A percentile compares a stretch with the other conserved stretches of the same genome.
These are phyloP conservation scores for Sciurus carolinensis DNA, from an alignment of 2,797 vertebrate species.

Conservation along the genomic window DNA sequence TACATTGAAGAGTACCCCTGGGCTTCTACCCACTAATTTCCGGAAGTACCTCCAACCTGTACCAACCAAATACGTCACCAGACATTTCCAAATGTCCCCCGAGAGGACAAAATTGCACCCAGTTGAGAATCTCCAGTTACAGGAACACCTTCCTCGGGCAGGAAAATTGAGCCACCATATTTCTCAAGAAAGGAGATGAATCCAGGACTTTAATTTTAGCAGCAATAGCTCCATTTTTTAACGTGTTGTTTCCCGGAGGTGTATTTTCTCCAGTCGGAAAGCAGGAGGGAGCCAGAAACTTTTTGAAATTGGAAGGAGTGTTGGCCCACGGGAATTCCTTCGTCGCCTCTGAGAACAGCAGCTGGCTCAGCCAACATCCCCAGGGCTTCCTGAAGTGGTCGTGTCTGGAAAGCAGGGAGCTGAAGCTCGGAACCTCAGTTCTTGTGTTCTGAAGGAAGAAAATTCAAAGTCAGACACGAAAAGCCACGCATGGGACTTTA, in stretches of 20 bases:
- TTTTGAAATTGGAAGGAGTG: conserved; percentile 76
- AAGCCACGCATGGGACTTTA: no score
- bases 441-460: no score
- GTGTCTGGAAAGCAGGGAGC: no score
- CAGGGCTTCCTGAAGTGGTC: not conserved
- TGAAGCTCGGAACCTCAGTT: no score
- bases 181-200: not conserved
- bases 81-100: not conserved
- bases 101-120: not conserved
- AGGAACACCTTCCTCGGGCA: not conserved
- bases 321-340: not conserved
- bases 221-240: conserved; percentile 43
- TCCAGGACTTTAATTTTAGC: not conserved
- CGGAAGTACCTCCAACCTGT: not conserved
- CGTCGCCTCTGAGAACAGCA: conserved; percentile 43
- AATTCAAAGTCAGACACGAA: no score
- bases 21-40: not conserved
- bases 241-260: conserved; percentile 59
- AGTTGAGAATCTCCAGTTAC: not conserved
- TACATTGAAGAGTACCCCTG: not conserved
- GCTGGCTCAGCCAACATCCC: conserved; percentile 59
- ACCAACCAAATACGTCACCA: not conserved
- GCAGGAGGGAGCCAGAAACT: not conserved
- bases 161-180: not conserved
- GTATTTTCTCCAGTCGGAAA: not conserved